phyloP scores from a whole-genome alignment of 2,888 invertebrate genomes.

The Gortyna flavago region DNA sequence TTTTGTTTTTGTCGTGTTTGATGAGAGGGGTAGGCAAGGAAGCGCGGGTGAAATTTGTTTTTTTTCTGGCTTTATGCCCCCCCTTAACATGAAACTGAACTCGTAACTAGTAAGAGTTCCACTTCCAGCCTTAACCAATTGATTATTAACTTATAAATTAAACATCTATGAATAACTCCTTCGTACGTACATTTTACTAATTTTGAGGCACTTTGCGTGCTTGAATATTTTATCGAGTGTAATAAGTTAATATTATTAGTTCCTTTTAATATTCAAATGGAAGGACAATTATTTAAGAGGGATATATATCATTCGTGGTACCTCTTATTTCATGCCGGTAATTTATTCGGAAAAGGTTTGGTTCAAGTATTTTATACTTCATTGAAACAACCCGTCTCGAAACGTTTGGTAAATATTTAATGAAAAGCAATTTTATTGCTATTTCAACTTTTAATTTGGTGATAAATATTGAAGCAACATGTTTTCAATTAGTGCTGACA shows the following conservation, averaged over 20 bases:
- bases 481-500: slow-evolving; percentile 50
- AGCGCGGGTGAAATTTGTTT: no score
- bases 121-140: neutral
- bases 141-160: slow-evolving; percentile 1
- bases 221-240: slow-evolving; percentile 50
- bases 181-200: slow-evolving; percentile 36
- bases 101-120: neutral
- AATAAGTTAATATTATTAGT: slow-evolving; percentile 54
- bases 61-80: no score
- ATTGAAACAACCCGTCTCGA: slow-evolving; percentile 29
- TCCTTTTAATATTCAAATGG: slow-evolving; percentile 45
- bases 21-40: no score
- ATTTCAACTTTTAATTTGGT: slow-evolving; percentile 44
- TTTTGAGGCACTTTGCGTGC: slow-evolving; percentile 36
- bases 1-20: no score
- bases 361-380: slow-evolving; percentile 24
- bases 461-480: slow-evolving; percentile 46
- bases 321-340: slow-evolving; percentile 18
- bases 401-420: slow-evolving; percentile 35
- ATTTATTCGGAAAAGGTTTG: slow-evolving; percentile 29
- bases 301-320: slow-evolving; percentile 22
- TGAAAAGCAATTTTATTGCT: slow-evolving; percentile 13
- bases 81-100: neutral
- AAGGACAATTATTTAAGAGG: slow-evolving; percentile 30
- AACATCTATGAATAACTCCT: slow-evolving; percentile 17